Evolutionary conservation across 2,113 vertebrate genomes (phyloP), one percentile per base, ranked within the genome.

Genomic region (Myxocyprinus asiaticus): DNA sequence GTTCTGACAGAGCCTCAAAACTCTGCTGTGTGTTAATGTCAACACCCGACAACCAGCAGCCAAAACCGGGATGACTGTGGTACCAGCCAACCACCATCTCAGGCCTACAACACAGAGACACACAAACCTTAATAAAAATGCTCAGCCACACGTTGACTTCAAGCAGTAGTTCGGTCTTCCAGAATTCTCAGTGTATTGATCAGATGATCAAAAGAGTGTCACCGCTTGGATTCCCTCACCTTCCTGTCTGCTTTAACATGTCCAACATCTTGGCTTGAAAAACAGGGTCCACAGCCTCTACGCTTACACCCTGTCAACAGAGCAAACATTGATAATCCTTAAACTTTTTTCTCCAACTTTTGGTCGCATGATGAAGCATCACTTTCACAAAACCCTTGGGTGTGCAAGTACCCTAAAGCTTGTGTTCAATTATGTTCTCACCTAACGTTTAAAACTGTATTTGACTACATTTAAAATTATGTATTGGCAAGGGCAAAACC

Each of bases 21-120:
- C 98, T 99, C 93, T 99, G 98, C 89, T 99, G 98, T 76, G 98
- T 99, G 93, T 99, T 99, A 89, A 99, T 98, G 90, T 99, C 96
- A 87, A 98, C 96, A 69, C 97, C 97, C 78, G 97, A 98, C 89
- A 98, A 91, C 96, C 96, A 98, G 88, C 96, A 98, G 86, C 97
- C 96, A 88, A 99, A 99, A 76, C 97, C 98, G 87, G 98, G 98
- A 88, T 99, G 97, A 94, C 97, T 98, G 83, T 99, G 97, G 93
- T 98, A 99, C 98, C 96, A 98, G 81, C 98, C 97, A 84, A 98
- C 97, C 88, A 98, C 97, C 97, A 99, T 98, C 91, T 98, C 97
- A 80, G 97, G 97, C 92, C 98, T 99, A 89, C 85, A 72, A 77
- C 6, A 90, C 44, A 93, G 67, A 91, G 87, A 45, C 64, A 58